Conservation (phyloP, 2,113 vertebrate species). For the Motacilla tschutschensis region DNA sequence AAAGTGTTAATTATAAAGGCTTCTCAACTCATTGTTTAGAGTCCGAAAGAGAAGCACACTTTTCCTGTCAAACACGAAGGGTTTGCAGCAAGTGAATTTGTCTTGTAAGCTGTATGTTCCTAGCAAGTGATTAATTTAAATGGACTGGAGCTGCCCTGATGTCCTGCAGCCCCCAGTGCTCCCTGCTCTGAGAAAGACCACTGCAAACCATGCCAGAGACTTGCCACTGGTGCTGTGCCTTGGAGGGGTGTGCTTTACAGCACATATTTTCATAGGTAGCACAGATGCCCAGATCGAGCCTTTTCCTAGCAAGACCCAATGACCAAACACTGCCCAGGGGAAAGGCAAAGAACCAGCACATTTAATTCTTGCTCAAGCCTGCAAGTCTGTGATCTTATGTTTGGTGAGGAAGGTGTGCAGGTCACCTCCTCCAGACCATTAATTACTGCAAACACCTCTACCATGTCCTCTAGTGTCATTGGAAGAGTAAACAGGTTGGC, state of each 20-base stretch:
- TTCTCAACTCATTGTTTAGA: slow-evolving; percentile 55
- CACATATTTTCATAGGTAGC: neutral
- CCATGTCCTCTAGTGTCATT: neutral
- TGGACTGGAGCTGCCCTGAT: neutral
- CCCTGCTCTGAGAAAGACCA: fast-evolving
- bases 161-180: fast-evolving
- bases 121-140: slow-evolving; percentile 10
- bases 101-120: slow-evolving; percentile 3
- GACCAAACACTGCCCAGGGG: fast-evolving
- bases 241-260: neutral
- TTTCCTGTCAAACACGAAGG: neutral
- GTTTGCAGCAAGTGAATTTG: neutral
- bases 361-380: neutral
- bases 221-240: fast-evolving
- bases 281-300: neutral
- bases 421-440: neutral
- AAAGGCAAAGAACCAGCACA: neutral
- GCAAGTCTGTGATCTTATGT: neutral
- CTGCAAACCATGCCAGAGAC: neutral
- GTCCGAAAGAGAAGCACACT: slow-evolving; percentile 1
- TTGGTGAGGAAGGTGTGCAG: neutral
- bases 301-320: neutral
- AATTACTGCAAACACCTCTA: neutral
- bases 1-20: slow-evolving; percentile 56
- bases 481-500: neutral